These are phyloP conservation scores for Mamestra configurata DNA, from an alignment of 1,140 invertebrate species.

Conservation along the genomic window DNA sequence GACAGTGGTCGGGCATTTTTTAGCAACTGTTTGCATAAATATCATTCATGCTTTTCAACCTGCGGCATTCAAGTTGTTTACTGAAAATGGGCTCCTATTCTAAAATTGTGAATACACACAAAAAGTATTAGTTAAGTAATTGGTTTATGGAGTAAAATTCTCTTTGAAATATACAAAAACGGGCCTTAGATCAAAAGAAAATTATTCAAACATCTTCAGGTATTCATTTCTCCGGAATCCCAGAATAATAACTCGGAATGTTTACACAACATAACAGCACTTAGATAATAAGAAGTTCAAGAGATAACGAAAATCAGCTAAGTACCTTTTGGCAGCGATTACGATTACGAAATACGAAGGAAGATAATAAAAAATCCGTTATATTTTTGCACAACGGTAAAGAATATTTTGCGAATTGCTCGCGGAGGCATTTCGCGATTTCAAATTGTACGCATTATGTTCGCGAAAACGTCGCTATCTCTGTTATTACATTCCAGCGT, in stretches of 20 bases:
- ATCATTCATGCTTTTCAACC: conserved; percentile 22
- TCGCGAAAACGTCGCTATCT: conserved; percentile 71
- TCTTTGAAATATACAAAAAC: not conserved
- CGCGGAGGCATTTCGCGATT: conserved; percentile 74
- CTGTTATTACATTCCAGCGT: conserved; percentile 74
- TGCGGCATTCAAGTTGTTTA: conserved; percentile 7
- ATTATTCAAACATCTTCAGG: conserved; percentile 21
- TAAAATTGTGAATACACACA: not conserved
- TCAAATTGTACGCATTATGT: conserved; percentile 79
- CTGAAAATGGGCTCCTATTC: not conserved
- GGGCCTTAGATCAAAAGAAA: not conserved
- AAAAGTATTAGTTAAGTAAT: conserved; percentile 23
- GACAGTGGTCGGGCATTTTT: conserved; percentile 30
- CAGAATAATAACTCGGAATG: conserved; percentile 39
- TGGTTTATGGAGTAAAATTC: not conserved
- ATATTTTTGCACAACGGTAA: conserved; percentile 65
- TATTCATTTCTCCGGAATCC: conserved; percentile 21
- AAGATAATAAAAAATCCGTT: conserved; percentile 70
- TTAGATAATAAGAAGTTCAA: conserved; percentile 47
- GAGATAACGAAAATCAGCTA: conserved; percentile 46
- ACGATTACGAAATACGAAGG: conserved; percentile 58
- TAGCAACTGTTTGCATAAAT: conserved; percentile 37
- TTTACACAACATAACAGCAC: conserved; percentile 41
- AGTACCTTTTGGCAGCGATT: conserved; percentile 53
- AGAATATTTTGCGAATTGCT: conserved; percentile 72